Evolutionary conservation across 92 coral and sea anemone genomes (phyloP).

Genomic region (Blastomussa wellsi): DNA sequence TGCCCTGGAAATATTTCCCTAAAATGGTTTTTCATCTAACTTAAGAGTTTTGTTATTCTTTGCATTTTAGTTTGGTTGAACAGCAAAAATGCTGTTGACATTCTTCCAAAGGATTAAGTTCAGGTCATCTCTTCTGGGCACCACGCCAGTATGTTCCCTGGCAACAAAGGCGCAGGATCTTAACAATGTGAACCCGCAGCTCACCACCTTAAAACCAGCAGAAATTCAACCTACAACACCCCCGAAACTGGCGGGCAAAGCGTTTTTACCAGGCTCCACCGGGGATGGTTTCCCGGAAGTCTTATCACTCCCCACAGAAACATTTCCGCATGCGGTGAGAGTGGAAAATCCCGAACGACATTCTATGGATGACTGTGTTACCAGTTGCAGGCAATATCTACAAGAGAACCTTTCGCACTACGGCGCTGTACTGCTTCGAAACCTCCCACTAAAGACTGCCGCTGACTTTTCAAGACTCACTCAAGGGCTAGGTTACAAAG

Average conservation of each 20-base stretch:
- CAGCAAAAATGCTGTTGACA: slow-evolving; percentile 6
- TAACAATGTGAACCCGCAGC: background rate
- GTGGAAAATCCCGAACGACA: slow-evolving; percentile 47
- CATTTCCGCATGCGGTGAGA: slow-evolving; percentile 73
- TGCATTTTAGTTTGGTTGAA: background rate
- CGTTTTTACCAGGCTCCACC: slow-evolving; percentile 78
- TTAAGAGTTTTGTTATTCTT: background rate
- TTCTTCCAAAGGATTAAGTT: background rate
- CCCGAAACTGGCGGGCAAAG: slow-evolving; percentile 62
- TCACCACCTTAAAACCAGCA: slow-evolving; percentile 3
- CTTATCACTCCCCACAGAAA: slow-evolving; percentile 63
- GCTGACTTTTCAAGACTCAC: slow-evolving; percentile 71
- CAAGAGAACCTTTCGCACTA: slow-evolving; percentile 54
- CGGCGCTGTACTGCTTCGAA: slow-evolving; percentile 81
- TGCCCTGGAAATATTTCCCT: too few species aligned
- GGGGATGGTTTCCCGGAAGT: slow-evolving; percentile 71
- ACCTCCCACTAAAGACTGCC: slow-evolving; percentile 64
- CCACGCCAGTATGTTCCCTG: slow-evolving; percentile 3
- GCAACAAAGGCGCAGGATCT: background rate
- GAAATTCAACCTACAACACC: slow-evolving; percentile 2
- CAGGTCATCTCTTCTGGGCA: background rate
- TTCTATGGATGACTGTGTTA: slow-evolving; percentile 34
- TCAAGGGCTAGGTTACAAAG: slow-evolving; percentile 61
- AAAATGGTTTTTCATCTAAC: background rate
- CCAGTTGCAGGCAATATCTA: slow-evolving; percentile 34